Percentiles rank a stretch among this genome's conserved stretches.
Conservation (phyloP, 2,113 vertebrate species). For the Arizona elegans region DNA sequence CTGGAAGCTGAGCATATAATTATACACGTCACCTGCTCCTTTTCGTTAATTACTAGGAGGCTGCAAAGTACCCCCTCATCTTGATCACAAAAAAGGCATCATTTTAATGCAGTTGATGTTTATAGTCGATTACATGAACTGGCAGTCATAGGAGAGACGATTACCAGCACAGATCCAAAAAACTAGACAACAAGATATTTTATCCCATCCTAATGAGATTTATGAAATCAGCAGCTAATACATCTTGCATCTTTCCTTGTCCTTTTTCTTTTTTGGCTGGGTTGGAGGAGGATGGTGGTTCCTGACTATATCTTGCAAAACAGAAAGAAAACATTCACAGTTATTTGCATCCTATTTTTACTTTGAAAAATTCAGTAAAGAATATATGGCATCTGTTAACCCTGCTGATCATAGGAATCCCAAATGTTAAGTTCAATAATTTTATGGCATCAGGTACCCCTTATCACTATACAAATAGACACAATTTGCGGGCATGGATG, state of each 20-base stretch:
- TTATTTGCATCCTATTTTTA: background rate
- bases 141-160: constrained; percentile 22
- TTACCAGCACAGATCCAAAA: background rate
- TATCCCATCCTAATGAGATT: background rate
- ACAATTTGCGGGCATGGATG: background rate
- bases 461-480: background rate
- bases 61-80: constrained; percentile 31
- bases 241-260: background rate
- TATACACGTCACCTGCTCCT: constrained; percentile 28
- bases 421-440: background rate
- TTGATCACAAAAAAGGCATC: constrained; percentile 40
- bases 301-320: background rate
- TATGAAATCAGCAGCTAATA: background rate
- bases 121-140: constrained; percentile 23
- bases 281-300: background rate
- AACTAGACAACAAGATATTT: constrained; percentile 24
- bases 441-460: background rate
- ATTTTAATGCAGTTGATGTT: constrained; percentile 30
- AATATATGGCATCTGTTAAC: background rate
- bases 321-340: background rate
- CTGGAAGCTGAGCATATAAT: constrained; percentile 57
- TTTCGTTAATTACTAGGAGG: constrained; percentile 57
- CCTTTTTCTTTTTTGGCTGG: background rate
- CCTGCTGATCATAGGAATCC: background rate
- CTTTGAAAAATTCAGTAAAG: background rate